These are phyloP conservation scores for Brachionus koreanus DNA, from an alignment of 1,140 invertebrate species.

Conservation along the genomic window DNA sequence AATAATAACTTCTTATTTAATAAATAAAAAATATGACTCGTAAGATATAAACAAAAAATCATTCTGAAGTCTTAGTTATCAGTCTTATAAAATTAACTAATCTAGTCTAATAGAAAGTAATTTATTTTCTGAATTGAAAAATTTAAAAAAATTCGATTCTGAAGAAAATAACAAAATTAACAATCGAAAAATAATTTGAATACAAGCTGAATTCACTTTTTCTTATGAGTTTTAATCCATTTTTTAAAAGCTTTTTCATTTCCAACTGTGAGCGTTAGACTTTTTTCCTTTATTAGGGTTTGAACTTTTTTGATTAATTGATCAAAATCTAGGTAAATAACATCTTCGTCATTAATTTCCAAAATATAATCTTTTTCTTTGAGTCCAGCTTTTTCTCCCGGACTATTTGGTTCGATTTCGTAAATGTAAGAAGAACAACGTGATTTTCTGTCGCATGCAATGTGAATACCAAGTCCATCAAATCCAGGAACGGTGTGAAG, in stretches of 20 bases:
- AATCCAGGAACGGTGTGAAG: neutral
- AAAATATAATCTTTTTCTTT: conserved; percentile 34
- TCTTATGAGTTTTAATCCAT: conserved; percentile 7
- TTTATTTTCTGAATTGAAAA: conserved; percentile 4
- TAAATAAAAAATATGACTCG: neutral
- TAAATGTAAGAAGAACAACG: conserved; percentile 18
- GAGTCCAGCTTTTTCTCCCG: conserved; percentile 1
- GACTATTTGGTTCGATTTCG: conserved; percentile 24
- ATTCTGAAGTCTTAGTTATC: neutral
- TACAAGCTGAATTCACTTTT: neutral
- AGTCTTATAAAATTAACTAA: neutral
- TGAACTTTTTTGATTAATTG: conserved; percentile 8
- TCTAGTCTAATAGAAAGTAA: neutral
- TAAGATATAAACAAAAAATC: neutral
- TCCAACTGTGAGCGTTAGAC: conserved; percentile 1
- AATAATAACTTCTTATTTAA: neutral
- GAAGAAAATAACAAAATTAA: neutral
- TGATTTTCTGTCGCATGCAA: conserved; percentile 33
- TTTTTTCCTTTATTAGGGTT: conserved; percentile 8
- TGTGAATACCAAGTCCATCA: conserved; percentile 25
- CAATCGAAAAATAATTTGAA: neutral
- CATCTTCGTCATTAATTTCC: conserved; percentile 23
- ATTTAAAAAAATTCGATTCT: neutral
- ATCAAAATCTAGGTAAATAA: conserved; percentile 13
- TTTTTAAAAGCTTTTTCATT: conserved; percentile 41